A percentile compares a stretch with the other conserved stretches of the same genome.
phyloP scores from a whole-genome alignment of 2,113 vertebrate species.

The Aldabrachelys gigantea region DNA sequence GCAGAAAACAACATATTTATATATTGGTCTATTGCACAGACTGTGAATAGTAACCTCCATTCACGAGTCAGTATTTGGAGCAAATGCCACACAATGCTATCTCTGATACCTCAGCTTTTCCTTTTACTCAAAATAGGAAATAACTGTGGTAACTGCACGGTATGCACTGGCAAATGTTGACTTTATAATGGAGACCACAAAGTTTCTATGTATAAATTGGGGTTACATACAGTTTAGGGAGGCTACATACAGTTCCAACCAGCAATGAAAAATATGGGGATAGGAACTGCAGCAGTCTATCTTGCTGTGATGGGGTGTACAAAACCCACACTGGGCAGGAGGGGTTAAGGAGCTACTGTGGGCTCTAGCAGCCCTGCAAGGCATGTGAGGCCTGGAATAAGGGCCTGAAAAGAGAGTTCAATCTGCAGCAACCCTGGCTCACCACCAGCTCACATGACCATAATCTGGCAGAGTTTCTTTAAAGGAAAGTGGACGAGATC shows the following conservation, averaged over 20 bases:
- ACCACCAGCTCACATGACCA: not conserved
- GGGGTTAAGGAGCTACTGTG: not conserved
- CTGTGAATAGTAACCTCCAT: not conserved
- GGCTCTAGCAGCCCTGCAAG: not conserved
- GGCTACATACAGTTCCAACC: not conserved
- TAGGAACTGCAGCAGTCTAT: not conserved
- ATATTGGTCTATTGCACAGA: not conserved
- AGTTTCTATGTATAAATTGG: not conserved
- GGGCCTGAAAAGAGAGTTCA: not conserved
- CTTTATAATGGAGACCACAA: fast-evolving
- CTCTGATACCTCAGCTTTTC: fast-evolving
- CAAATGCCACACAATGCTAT: fast-evolving
- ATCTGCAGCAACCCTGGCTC: too few species aligned
- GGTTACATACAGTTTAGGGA: not conserved
- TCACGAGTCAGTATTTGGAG: not conserved
- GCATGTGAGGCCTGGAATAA: not conserved
- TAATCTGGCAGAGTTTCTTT: not conserved
- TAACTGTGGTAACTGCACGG: fast-evolving
- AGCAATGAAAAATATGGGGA: not conserved
- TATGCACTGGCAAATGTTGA: not conserved
- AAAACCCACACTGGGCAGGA: not conserved
- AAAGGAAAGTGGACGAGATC: not conserved
- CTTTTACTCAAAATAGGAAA: not conserved
- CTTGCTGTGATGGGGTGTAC: not conserved
- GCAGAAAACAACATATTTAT: not conserved